Base-by-base conservation (phyloP, 2,797 vertebrate genomes). In the Clarias platycephalus region DNA sequence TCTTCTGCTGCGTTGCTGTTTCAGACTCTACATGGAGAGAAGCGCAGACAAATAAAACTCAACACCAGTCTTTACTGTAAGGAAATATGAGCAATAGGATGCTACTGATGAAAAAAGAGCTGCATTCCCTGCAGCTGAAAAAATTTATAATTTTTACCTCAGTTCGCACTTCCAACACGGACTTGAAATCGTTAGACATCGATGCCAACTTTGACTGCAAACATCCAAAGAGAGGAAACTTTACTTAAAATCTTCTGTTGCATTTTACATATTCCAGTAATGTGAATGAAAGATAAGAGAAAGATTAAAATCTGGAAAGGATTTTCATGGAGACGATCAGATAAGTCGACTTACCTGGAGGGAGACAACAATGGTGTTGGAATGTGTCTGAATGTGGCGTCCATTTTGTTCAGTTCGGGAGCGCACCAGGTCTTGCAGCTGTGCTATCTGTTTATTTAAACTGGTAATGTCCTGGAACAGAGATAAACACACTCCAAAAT, bases 111-210 rank as follows among this genome's bases (percentile, higher is more conserved):
- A 40, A 68, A 40, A 68, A 66, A 18, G 34, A 71, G 53, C 24
- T 31, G 44, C 55, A 62, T 49, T 9, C n/a, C n/a, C n/a, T 22
- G 40, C 60, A 40, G 80, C 76, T 7, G 1, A 63, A 5, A 4
- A 15, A 26, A 1, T 44, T 76, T 28, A 66, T n/a, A 0, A 2
- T 18, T 49, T 94, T 95, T 87, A 98, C 97, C 96, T 98, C 97
- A 34, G 97, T 98, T 93, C 97, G 95, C 83, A 98, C 97, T 94
- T 98, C 97, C 76, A 98, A 91, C 80, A 98, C 97, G 0, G 97
- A 97, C 87, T 98, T 98, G 92, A 98, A 98, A 92, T 98, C 96
- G 55, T 98, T 98, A 86, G 97, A 98, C 96, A 98, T 98, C 0
- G 96, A 97, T 20, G 97, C 97, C 90, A 98, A 90, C 91, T 97